These are phyloP conservation scores for Carterocephalus palaemon DNA, from an alignment of 2,888 invertebrate genomes.

Conservation along the genomic window DNA sequence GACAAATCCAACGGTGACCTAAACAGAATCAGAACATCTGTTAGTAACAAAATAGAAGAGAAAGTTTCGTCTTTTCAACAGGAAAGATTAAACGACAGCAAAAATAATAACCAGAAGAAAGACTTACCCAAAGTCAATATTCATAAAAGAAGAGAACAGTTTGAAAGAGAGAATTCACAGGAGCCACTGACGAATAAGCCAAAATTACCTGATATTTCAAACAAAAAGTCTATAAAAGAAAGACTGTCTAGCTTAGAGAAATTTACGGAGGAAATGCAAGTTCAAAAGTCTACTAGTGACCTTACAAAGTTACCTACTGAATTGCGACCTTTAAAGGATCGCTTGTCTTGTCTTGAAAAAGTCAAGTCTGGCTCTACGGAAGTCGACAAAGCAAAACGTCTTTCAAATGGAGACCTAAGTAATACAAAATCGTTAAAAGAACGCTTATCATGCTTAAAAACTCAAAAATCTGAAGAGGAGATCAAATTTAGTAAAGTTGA, in stretches of 20 bases:
- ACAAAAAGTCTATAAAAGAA: constrained; percentile 85
- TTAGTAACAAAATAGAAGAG: constrained; percentile 81
- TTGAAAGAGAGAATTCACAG: constrained; percentile 83
- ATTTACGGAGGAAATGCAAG: constrained; percentile 76
- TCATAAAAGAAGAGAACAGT: constrained; percentile 88
- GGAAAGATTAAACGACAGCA: constrained; percentile 63
- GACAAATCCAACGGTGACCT: constrained; percentile 63
- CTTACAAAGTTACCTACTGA: constrained; percentile 77
- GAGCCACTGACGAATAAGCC: constrained; percentile 73
- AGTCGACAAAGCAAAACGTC: constrained; percentile 66
- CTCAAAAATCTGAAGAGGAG: constrained; percentile 70
- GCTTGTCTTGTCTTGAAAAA: constrained; percentile 81
- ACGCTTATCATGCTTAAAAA: constrained; percentile 67
- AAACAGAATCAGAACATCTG: constrained; percentile 70
- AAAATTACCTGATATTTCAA: constrained; percentile 81
- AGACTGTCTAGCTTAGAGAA: constrained; percentile 84
- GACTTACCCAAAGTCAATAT: constrained; percentile 89
- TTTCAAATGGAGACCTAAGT: constrained; percentile 67
- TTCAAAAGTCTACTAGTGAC: constrained; percentile 69
- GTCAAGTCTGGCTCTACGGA: constrained; percentile 64
- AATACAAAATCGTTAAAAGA: constrained; percentile 70
- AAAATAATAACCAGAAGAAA: constrained; percentile 73
- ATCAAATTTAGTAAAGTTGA: constrained; percentile 57
- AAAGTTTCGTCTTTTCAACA: constrained; percentile 81
- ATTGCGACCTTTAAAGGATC: constrained; percentile 81